phyloP scores from a whole-genome alignment of 2,797 vertebrate species.

The Phrynocephalus guinanensis region DNA sequence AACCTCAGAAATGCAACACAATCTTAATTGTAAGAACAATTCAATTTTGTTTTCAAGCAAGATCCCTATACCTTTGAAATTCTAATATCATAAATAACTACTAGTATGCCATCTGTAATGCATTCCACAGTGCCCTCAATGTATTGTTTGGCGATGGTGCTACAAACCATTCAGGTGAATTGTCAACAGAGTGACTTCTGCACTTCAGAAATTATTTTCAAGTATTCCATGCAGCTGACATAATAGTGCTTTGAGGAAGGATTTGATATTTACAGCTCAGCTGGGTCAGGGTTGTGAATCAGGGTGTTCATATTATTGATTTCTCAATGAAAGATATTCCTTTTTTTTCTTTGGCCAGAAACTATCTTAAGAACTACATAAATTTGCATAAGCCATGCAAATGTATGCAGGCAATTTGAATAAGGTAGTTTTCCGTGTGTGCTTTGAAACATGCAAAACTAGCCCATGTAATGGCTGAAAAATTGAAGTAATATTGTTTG shows the following conservation, averaged over 20 bases:
- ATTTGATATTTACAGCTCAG: constrained; percentile 5
- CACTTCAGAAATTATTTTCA: constrained; percentile 60
- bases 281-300: neutral
- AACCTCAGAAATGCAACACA: constrained; percentile 77
- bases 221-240: neutral
- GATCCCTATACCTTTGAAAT: constrained; percentile 71
- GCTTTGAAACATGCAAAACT: constrained; percentile 34
- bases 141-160: constrained; percentile 58
- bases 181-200: constrained; percentile 37
- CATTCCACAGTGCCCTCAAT: constrained; percentile 72
- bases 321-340: constrained; percentile 29
- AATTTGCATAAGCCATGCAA: constrained; percentile 44
- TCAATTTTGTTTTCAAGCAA: constrained; percentile 73
- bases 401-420: constrained; percentile 44
- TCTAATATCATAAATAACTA: constrained; percentile 72
- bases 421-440: constrained; percentile 35
- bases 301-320: constrained; percentile 27
- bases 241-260: neutral
- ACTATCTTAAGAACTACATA: constrained; percentile 29
- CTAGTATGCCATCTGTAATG: constrained; percentile 62
- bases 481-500: constrained; percentile 32
- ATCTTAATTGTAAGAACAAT: constrained; percentile 76
- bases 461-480: constrained; percentile 24
- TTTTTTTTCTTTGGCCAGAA: constrained; percentile 13
- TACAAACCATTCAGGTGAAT: constrained; percentile 47